These are phyloP conservation scores for Leptocoma aspasia DNA, from an alignment of 2,113 vertebrate genomes.

Conservation along the genomic window DNA sequence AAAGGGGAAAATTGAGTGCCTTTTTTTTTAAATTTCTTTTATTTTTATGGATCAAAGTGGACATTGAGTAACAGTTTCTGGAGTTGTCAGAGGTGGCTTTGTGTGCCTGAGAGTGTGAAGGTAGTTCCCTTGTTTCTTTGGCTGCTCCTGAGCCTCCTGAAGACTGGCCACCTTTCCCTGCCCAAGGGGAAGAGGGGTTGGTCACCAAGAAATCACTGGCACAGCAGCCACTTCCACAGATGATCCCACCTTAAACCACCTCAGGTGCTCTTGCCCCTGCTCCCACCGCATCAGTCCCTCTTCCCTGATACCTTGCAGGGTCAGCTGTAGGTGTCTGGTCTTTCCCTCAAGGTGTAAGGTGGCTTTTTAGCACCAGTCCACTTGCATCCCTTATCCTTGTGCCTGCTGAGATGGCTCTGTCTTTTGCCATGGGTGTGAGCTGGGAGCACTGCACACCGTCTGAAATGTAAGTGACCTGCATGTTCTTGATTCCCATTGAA, in stretches of 20 bases:
- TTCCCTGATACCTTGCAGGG: background rate
- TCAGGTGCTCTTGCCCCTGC: background rate
- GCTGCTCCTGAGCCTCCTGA: background rate
- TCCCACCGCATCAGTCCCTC: background rate
- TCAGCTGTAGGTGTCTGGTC: background rate
- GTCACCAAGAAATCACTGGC: background rate
- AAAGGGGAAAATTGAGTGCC: background rate
- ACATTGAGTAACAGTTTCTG: background rate
- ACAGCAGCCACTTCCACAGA: background rate
- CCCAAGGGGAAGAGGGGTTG: background rate
- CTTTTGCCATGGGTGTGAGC: background rate
- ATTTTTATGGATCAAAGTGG: background rate
- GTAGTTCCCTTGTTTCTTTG: background rate
- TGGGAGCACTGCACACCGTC: accelerated
- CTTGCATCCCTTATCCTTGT: background rate
- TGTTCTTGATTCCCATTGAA: background rate
- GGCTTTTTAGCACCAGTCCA: background rate
- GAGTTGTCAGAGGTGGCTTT: background rate
- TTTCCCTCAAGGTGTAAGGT: background rate
- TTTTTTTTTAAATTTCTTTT: background rate
- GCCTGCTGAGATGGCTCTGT: background rate
- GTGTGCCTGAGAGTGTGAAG: background rate
- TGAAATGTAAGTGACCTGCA: background rate
- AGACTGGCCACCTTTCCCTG: background rate
- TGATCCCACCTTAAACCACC: background rate